Evolutionary conservation across 2,888 invertebrate genomes (phyloP).

Genomic region (Eristalis arbustorum): DNA sequence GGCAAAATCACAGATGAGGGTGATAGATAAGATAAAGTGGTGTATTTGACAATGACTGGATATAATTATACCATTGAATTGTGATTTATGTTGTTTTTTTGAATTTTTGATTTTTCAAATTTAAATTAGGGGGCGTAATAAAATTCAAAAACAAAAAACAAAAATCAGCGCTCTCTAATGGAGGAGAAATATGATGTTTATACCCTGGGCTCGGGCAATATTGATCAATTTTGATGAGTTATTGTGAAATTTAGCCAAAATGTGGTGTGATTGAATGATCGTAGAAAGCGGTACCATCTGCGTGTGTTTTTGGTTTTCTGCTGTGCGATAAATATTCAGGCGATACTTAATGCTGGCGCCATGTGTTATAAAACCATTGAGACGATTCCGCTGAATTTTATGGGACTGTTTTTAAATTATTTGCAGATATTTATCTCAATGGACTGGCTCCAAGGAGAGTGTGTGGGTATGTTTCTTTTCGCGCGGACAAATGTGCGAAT

Average conservation of each 20-base stretch:
- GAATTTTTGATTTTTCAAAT: conserved; percentile 18
- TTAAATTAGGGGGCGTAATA: conserved; percentile 9
- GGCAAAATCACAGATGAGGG: background rate
- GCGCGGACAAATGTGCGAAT: background rate
- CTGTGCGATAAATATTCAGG: background rate
- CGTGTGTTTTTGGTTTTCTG: background rate
- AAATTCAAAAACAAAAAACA: background rate
- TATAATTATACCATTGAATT: conserved; percentile 5
- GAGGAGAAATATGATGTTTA: conserved; percentile 14
- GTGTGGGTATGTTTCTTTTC: background rate
- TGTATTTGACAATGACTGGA: conserved; percentile 15
- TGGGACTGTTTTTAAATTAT: background rate
- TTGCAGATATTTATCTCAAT: background rate
- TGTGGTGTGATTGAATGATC: background rate
- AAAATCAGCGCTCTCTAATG: background rate
- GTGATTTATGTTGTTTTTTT: conserved; percentile 8
- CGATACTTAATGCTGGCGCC: conserved; percentile 19
- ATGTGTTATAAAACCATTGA: background rate
- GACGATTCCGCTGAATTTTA: conserved; percentile 9
- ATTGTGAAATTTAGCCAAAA: conserved; percentile 3
- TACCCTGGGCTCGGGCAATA: background rate
- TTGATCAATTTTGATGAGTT: conserved; percentile 4
- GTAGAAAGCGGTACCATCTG: conserved; percentile 11
- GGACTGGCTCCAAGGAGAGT: background rate
- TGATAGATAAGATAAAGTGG: conserved; percentile 23